Evolutionary conservation across 1,140 invertebrate genomes (phyloP), one percentile per base, ranked within the genome.

Genomic region (Drosophila ambigua): DNA sequence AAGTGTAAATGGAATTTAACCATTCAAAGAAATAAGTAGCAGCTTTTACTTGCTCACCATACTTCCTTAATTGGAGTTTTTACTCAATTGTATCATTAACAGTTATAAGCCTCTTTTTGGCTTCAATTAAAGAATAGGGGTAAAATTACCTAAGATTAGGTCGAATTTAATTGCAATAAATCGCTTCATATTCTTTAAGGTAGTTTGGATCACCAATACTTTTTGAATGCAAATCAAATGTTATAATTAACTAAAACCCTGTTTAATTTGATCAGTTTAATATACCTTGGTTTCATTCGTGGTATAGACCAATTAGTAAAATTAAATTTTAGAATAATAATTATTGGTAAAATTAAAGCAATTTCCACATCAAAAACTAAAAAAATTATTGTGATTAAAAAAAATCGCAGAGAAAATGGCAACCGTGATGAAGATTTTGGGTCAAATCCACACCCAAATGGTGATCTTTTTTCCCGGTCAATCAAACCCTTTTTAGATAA

Each of bases 381-480:
- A 92, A 94, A 93, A 79, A 93, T 92, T 72, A 92, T 90, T 73
- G 66, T 24, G 23, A 24, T 93, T 93, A 24, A 94, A 71, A 93
- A 94, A 92, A 94, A 95, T 91, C 93, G 93, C 64, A 94, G 53
- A 6, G 93, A 94, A 88, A 95, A 95, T n/a, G 94, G 93, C 65
- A 93, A 66, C 26, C 93, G 93, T 13, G 92, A 79, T 7, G 89
- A 92, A 50, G 89, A 93, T 92, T 93, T 93, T 59, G 93, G 92
- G 23, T 94, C 92, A 93, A 95, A 95, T 88, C 94, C 94, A 92
- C 94, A 95, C 93, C 95, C 94, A 92, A 94, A 94, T 4, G 93
- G 93, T 0, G 92, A 93, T 46, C 50, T 88, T 94, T 94, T 95
- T 94, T 94, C 93, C 88, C 92, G 93, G 52, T 93, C 92, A 81